Conservation (phyloP, 1,140 invertebrate species). For the Drosophila littoralis region DNA sequence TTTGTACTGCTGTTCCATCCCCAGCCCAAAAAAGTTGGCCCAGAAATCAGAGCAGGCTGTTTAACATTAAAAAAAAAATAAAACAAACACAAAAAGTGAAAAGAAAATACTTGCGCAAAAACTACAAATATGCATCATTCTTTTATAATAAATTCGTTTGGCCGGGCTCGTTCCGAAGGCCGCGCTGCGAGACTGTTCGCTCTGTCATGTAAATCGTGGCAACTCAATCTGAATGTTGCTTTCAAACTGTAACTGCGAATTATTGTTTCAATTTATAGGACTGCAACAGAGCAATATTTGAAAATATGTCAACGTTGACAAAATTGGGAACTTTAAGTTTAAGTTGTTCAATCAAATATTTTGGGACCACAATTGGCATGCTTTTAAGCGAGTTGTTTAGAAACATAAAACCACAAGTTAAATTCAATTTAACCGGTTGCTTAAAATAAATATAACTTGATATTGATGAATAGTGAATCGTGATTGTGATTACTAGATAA, state of each 20-base stretch:
- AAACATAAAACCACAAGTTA: too few relatives aligned
- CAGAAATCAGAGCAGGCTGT: constrained; percentile 35
- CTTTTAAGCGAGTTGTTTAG: too few relatives aligned
- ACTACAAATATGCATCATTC: constrained; percentile 64
- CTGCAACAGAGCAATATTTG: neutral
- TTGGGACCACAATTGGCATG: neutral
- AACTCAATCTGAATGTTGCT: constrained; percentile 60
- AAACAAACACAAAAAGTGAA: constrained; percentile 1
- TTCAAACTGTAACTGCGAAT: constrained; percentile 24
- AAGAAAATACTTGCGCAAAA: constrained; percentile 29
- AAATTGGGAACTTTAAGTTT: neutral
- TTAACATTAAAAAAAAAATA: constrained; percentile 42
- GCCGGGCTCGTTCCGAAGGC: constrained; percentile 17
- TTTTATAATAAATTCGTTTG: constrained; percentile 42
- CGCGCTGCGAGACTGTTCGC: constrained; percentile 13
- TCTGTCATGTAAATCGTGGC: constrained; percentile 45
- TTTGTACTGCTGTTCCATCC: constrained; percentile 40
- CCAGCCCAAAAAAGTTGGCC: constrained; percentile 22
- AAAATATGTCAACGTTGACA: neutral
- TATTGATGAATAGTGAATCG: too few relatives aligned
- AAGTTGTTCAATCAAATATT: neutral
- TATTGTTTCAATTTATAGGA: constrained; percentile 36
- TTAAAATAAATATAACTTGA: too few relatives aligned
- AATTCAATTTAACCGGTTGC: too few relatives aligned
- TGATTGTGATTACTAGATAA: too few relatives aligned